Percentiles rank a stretch among this genome's conserved stretches.
phyloP scores from a whole-genome alignment of 2,888 invertebrate genomes.

The Noctua janthe region DNA sequence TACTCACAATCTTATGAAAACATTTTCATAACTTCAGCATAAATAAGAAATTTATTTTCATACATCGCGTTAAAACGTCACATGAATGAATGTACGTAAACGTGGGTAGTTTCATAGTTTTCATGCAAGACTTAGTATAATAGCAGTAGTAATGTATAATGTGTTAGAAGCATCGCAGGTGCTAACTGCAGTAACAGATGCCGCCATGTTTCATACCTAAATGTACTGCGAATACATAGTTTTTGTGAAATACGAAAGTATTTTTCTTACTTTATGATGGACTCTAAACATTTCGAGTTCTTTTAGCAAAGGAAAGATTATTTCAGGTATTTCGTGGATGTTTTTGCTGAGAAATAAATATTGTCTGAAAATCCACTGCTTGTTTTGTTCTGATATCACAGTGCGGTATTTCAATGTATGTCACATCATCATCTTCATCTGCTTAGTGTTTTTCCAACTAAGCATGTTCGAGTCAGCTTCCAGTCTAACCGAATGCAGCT shows the following conservation, averaged over 20 bases:
- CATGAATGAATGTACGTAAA: conserved; percentile 19
- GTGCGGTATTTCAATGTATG: neutral
- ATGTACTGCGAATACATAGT: conserved; percentile 41
- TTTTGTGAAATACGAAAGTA: conserved; percentile 5
- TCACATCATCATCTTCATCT: neutral
- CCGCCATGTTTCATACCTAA: conserved; percentile 40
- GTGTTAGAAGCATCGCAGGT: conserved; percentile 13
- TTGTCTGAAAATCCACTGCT: neutral
- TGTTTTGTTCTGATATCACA: neutral
- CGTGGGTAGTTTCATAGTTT: conserved; percentile 16
- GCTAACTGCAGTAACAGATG: conserved; percentile 36
- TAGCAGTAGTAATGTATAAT: conserved; percentile 19
- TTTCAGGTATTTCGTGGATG: neutral
- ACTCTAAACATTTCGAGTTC: neutral
- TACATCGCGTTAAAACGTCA: neutral
- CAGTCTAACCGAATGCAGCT: neutral
- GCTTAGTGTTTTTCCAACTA: neutral
- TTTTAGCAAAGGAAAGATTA: neutral
- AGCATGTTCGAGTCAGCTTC: neutral
- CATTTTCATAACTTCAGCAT: neutral
- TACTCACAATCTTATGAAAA: conserved; percentile 3
- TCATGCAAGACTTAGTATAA: conserved; percentile 10
- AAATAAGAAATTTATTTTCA: conserved; percentile 11
- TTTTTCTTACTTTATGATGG: conserved; percentile 7
- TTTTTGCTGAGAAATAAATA: neutral